A percentile compares a stretch with the other conserved stretches of the same genome.
phyloP scores from a whole-genome alignment of 30 jellyfish, hydroid and myxozoan species.

The Aurelia sp. region DNA sequence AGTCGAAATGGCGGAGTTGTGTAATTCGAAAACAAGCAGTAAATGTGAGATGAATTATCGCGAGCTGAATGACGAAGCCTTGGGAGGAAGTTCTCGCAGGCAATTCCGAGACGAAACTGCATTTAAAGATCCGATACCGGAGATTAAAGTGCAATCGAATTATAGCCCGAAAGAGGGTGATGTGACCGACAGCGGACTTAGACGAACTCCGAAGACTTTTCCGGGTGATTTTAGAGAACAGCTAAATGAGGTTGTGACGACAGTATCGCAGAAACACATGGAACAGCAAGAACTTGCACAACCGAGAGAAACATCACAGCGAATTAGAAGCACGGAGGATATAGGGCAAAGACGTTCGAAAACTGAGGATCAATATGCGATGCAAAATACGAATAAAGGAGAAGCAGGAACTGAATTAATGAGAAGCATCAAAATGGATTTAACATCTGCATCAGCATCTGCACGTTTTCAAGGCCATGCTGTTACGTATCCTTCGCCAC shows the following conservation, averaged over 20 bases:
- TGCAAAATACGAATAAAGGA: background rate
- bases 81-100: background rate
- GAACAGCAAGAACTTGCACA: slow-evolving; percentile 25
- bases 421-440: slow-evolving; percentile 55
- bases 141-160: slow-evolving; percentile 68
- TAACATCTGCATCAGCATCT: slow-evolving; percentile 37
- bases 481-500: slow-evolving; percentile 30
- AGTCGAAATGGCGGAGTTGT: slow-evolving; percentile 57
- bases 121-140: slow-evolving; percentile 69
- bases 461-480: background rate
- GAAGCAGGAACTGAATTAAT: slow-evolving; percentile 44
- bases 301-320: background rate
- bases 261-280: slow-evolving; percentile 30
- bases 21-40: slow-evolving; percentile 78
- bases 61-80: slow-evolving; percentile 33
- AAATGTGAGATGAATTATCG: slow-evolving; percentile 67
- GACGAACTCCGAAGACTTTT: background rate
- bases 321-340: background rate
- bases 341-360: background rate
- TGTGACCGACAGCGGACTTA: background rate
- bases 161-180: slow-evolving; percentile 45
- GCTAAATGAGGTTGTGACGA: slow-evolving; percentile 34
- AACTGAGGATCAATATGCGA: background rate
- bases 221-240: slow-evolving; percentile 60
- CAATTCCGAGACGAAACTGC: slow-evolving; percentile 24